A percentile compares a stretch with the other conserved stretches of the same genome.
Conservation (phyloP, 1,140 invertebrate genomes). For the Leptonema lineaticorne region DNA sequence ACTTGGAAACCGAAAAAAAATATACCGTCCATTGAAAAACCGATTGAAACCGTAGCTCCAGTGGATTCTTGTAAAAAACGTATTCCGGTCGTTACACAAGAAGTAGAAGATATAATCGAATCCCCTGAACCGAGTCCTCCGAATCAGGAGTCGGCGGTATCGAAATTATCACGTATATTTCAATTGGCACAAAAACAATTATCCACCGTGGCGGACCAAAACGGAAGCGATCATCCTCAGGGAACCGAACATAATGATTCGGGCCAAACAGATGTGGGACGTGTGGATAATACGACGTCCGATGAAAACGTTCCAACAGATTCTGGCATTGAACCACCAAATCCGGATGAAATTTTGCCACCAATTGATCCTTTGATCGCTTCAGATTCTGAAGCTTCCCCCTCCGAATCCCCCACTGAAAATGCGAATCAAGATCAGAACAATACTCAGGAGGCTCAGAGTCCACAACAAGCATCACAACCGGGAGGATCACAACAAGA, state of each 20-base stretch:
- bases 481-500: no score
- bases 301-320: no score
- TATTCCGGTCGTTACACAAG: constrained; percentile 51
- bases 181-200: constrained; percentile 50
- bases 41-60: constrained; percentile 53
- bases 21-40: constrained; percentile 49
- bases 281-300: not conserved
- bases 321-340: no score
- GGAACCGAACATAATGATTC: not conserved
- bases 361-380: no score
- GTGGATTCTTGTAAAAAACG: constrained; percentile 49
- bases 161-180: constrained; percentile 53
- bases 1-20: constrained; percentile 49
- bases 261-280: not conserved
- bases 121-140: constrained; percentile 35
- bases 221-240: no score
- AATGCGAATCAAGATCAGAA: no score
- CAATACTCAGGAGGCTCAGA: no score
- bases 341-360: no score
- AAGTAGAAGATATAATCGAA: constrained; percentile 50
- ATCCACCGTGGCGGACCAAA: constrained; percentile 31
- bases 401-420: no score
- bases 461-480: no score
- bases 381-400: no score
- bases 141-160: constrained; percentile 46